Base-by-base conservation (phyloP, 2,888 invertebrate genomes). In the Cantharis flavilabris region DNA sequence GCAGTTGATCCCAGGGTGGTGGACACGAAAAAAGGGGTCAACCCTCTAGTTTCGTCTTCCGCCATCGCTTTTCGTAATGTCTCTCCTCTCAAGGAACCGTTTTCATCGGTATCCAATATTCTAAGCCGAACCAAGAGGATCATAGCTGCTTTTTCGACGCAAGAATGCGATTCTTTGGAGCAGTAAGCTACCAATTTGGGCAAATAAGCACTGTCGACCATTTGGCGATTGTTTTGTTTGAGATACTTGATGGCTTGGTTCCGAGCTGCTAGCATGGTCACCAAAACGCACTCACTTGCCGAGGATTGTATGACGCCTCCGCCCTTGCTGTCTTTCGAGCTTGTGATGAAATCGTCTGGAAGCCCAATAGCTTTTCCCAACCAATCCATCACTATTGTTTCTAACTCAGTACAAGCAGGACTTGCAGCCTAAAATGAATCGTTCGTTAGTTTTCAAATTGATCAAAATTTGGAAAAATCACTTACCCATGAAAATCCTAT, bases 401-500 rank as follows among this genome's bases (percentile, higher is more conserved):
- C 96, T 70, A 96, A 88, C 88, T 96, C 96, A n/a, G 96, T 95
- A 81, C 95, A 94, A 0, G 96, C 95, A 11, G 96, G 96, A 88
- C 94, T 94, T 3, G 96, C 94, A 9, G 95, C 95, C 95, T 95
- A 78, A 30, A 86, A 86, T 67, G 70, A 81, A 80, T n/a, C 2
- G 0, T n/a, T 49, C n/a, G 77, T 65, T 62, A 62, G 16, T 28
- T 28, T 26, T 69, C 3, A 30, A 64, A 9, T 4, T n/a, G 2
- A 16, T 5, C 4, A 5, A 30, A 64, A 23, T 28, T 65, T 7
- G n/a, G 72, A 7, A 49, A n/a, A 49, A n/a, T n/a, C 18, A 84
- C 85, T 84, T 83, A 97, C 97, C 99, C 99, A 99, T 67, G 98
- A 98, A 89, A 99, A 99, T 86, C 99, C 99, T 84, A 99, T 96